phyloP scores from a whole-genome alignment of 2,113 vertebrate species.

The Stomatorhinus ivindoensis region DNA sequence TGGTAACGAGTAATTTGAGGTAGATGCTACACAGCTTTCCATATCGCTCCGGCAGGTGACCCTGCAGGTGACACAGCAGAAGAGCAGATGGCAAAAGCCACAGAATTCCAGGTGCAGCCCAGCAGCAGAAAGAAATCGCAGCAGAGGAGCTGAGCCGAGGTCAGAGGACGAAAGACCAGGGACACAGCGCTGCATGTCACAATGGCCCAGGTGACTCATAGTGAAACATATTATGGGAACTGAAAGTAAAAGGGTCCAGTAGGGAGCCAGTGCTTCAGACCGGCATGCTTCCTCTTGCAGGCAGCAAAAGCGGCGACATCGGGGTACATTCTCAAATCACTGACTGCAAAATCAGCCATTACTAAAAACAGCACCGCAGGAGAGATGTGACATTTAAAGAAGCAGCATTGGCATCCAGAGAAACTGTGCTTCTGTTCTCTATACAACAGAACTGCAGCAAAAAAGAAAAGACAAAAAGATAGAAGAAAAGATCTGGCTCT shows the following conservation, averaged over 20 bases:
- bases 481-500: not conserved
- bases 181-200: not conserved
- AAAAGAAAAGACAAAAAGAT: too few species aligned
- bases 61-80: constrained; percentile 49
- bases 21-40: constrained; percentile 96
- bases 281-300: not conserved
- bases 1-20: constrained; percentile 96
- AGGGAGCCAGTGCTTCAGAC: not conserved
- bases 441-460: not conserved
- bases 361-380: not conserved
- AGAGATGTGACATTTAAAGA: not conserved
- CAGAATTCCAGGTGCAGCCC: not conserved
- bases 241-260: not conserved
- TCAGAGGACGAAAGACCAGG: not conserved
- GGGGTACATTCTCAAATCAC: not conserved
- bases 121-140: not conserved
- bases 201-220: not conserved
- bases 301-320: not conserved
- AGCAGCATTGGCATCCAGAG: not conserved
- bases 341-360: not conserved
- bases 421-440: not conserved
- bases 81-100: not conserved
- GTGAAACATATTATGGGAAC: not conserved
- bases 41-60: constrained; percentile 90
- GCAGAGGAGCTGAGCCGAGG: not conserved